phyloP scores from a whole-genome alignment of 1,140 invertebrate genomes.

The Drosophila orena region DNA sequence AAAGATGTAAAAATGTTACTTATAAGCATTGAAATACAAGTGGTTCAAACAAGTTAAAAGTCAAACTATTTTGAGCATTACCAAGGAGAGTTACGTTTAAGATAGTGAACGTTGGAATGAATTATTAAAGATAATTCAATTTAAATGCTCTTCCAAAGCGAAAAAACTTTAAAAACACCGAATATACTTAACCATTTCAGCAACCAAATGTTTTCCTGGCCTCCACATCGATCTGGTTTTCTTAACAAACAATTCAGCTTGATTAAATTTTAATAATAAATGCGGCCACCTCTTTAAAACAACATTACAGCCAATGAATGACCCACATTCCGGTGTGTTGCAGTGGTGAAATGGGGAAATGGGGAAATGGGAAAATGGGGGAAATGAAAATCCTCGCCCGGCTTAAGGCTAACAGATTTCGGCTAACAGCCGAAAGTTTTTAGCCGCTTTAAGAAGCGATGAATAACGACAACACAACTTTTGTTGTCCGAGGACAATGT shows the following conservation, averaged over 20 bases:
- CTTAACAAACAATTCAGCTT: slow-evolving; percentile 37
- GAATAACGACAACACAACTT: slow-evolving; percentile 52
- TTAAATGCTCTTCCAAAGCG: neutral
- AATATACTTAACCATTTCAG: neutral
- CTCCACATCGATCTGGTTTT: slow-evolving; percentile 15
- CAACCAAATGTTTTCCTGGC: neutral
- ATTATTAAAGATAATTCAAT: no score
- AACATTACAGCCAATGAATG: slow-evolving; percentile 53
- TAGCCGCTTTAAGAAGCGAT: slow-evolving; percentile 37
- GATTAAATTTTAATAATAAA: slow-evolving; percentile 50
- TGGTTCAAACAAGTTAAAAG: no score
- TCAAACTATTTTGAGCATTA: no score
- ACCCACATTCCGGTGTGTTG: slow-evolving; percentile 38
- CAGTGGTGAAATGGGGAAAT: neutral
- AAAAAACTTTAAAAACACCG: neutral
- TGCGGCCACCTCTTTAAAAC: slow-evolving; percentile 41
- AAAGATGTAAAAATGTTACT: no score
- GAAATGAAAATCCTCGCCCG: neutral
- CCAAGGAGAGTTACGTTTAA: no score
- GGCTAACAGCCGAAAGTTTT: slow-evolving; percentile 4
- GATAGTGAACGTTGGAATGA: no score
- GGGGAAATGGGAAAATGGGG: no score
- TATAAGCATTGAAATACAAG: no score
- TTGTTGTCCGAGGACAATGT: slow-evolving; percentile 73
- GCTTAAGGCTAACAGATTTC: slow-evolving; percentile 32